Conservation (phyloP, 2,113 vertebrate genomes). For the Pongo pygmaeus region DNA sequence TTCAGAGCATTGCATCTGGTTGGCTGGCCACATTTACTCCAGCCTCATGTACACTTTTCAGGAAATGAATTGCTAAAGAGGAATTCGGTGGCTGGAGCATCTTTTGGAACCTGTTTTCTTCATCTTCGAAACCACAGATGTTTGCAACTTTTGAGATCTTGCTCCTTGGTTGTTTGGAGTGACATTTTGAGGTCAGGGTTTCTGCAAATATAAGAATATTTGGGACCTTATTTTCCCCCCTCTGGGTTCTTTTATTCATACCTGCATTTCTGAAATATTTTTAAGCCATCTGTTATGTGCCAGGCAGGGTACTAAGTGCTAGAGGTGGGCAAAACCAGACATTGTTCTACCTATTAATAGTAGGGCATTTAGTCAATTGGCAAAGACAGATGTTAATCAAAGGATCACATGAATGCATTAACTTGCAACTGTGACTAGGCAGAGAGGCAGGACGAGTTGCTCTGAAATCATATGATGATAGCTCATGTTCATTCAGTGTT, state of each 20-base stretch:
- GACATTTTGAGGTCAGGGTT: not conserved
- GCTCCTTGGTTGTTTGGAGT: slow-evolving; percentile 10
- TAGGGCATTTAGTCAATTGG: not conserved
- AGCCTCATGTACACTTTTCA: not conserved
- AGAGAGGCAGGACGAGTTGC: not conserved
- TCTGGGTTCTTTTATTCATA: not conserved
- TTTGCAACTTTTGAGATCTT: slow-evolving; percentile 49
- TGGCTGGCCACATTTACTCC: not conserved
- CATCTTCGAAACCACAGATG: slow-evolving; percentile 50
- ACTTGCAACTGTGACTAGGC: not conserved
- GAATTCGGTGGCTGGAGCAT: slow-evolving; percentile 45
- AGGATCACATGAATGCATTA: not conserved
- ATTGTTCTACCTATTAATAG: not conserved
- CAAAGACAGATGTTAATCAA: slow-evolving; percentile 12
- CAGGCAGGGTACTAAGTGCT: not conserved
- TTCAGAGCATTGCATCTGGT: not conserved
- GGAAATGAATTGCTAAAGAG: slow-evolving; percentile 58
- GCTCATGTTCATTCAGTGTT: not conserved
- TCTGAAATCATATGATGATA: not conserved
- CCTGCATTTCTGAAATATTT: slow-evolving; percentile 1
- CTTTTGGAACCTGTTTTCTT: slow-evolving; percentile 44
- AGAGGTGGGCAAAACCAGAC: not conserved
- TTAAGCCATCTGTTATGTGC: not conserved
- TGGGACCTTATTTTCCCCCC: not conserved
- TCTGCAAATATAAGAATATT: slow-evolving; percentile 2